phyloP scores from a whole-genome alignment of 2,888 invertebrate species.

The Tenthredo scrophulariae region DNA sequence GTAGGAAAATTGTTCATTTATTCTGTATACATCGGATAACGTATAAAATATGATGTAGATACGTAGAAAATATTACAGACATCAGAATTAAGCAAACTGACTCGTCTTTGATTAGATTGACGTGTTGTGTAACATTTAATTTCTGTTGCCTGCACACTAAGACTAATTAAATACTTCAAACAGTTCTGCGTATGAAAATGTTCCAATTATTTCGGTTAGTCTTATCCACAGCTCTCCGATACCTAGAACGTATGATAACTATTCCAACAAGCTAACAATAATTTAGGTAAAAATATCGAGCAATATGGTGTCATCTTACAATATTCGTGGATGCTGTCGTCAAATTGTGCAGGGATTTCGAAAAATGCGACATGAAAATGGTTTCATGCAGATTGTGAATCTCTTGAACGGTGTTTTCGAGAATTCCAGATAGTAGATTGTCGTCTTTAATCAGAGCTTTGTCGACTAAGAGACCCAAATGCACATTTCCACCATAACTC shows the following conservation, averaged over 20 bases:
- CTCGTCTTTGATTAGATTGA: not conserved
- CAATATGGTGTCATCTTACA: slow-evolving; percentile 56
- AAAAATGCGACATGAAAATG: slow-evolving; percentile 64
- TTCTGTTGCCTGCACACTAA: slow-evolving; percentile 13
- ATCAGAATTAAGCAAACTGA: not conserved
- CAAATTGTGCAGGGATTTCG: slow-evolving; percentile 58
- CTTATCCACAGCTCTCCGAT: slow-evolving; percentile 62
- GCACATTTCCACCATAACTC: slow-evolving; percentile 79
- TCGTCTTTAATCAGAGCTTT: slow-evolving; percentile 75
- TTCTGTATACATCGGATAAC: slow-evolving; percentile 4
- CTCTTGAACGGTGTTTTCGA: slow-evolving; percentile 77
- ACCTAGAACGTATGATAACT: slow-evolving; percentile 59
- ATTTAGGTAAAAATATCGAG: not conserved
- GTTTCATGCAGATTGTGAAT: slow-evolving; percentile 71
- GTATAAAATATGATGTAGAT: slow-evolving; percentile 43
- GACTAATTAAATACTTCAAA: not conserved
- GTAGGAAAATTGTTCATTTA: not conserved
- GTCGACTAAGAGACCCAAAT: slow-evolving; percentile 79
- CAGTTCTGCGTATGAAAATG: not conserved
- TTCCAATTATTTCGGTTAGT: slow-evolving; percentile 14
- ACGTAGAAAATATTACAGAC: slow-evolving; percentile 31
- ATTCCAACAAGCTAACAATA: not conserved
- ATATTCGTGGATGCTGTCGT: slow-evolving; percentile 65
- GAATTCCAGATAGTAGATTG: slow-evolving; percentile 75
- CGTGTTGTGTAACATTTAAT: not conserved